Conservation (phyloP, 2,797 vertebrate species). For the Poeciliopsis presidionis region DNA sequence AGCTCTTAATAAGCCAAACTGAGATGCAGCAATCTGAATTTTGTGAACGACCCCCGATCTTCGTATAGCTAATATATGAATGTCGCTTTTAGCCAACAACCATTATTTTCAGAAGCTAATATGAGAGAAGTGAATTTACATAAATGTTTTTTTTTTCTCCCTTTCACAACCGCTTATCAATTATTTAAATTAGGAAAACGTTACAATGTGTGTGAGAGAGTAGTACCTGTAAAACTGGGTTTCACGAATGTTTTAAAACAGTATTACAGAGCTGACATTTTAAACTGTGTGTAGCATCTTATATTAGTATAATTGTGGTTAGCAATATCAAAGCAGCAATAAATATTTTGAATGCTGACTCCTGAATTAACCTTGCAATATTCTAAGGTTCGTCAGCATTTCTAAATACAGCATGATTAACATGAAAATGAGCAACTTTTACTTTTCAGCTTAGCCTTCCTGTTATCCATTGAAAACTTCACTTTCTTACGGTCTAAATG, state of each 20-base stretch:
- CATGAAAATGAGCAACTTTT: background rate
- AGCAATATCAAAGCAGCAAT: background rate
- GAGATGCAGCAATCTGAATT: conserved; percentile 12
- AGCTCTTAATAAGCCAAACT: conserved; percentile 33
- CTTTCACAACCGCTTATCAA: background rate
- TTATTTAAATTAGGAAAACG: background rate
- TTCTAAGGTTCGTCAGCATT: background rate
- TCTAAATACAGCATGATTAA: background rate
- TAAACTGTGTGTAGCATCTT: background rate
- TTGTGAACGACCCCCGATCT: background rate
- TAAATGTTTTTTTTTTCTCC: background rate
- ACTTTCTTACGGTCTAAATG: background rate
- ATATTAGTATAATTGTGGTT: background rate
- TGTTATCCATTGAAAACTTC: background rate
- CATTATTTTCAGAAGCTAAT: background rate
- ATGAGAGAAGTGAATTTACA: background rate
- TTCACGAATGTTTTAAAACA: background rate
- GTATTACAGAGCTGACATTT: background rate
- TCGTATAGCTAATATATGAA: background rate
- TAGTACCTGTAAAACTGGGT: background rate
- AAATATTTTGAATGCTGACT: background rate
- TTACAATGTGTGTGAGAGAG: background rate
- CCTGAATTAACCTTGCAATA: background rate
- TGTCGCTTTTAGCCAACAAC: background rate
- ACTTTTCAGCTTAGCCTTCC: background rate